Percentiles rank a stretch among this genome's conserved stretches.
Conservation (phyloP, 2,113 vertebrate species). For the Zapornia atra region DNA sequence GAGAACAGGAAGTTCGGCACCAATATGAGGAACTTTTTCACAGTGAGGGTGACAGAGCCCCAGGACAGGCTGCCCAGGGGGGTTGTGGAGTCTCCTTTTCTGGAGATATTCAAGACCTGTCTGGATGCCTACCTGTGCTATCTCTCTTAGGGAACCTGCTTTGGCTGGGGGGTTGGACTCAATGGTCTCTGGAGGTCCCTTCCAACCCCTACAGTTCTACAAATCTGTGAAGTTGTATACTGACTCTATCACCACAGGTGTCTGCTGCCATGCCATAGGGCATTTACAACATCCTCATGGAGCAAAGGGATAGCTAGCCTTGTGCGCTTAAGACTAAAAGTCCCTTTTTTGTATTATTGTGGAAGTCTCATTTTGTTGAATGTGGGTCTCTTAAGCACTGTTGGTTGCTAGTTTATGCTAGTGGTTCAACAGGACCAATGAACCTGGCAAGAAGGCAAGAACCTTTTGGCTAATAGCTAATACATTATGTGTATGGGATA, state of each 20-base stretch:
- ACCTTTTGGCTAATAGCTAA: not conserved
- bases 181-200: too few species aligned
- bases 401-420: not conserved
- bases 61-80: too few species aligned
- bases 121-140: too few species aligned
- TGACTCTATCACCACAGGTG: not conserved
- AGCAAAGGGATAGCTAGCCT: not conserved
- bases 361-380: not conserved
- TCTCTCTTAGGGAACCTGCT: too few species aligned
- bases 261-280: not conserved
- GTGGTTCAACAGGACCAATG: not conserved
- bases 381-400: fast-evolving
- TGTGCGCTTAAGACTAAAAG: not conserved
- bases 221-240: not conserved
- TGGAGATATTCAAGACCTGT: too few species aligned
- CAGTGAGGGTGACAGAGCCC: too few species aligned
- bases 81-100: too few species aligned
- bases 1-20: too few species aligned
- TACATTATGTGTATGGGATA: not conserved
- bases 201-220: too few species aligned
- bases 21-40: too few species aligned
- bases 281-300: not conserved
- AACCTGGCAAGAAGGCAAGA: fast-evolving
- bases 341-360: not conserved
- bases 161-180: too few species aligned